phyloP scores from a whole-genome alignment of 2,888 invertebrate genomes.

The Cephus pulcher region DNA sequence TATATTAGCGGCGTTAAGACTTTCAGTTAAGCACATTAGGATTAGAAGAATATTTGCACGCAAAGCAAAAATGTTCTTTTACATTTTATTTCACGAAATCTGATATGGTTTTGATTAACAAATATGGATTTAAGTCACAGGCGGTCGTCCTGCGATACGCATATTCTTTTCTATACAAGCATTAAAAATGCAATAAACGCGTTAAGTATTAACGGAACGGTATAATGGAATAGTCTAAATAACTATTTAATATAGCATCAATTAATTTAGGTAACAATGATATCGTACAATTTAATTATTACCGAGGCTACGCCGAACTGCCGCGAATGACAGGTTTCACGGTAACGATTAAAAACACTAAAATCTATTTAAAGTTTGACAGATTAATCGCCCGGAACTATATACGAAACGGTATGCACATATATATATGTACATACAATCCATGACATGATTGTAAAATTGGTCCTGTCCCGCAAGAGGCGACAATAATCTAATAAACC shows the following conservation, averaged over 20 bases:
- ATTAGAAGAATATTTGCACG: neutral
- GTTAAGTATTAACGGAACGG: neutral
- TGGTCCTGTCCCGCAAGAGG: neutral
- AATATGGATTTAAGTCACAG: neutral
- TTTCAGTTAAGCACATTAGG: neutral
- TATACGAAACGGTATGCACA: neutral
- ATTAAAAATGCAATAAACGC: neutral
- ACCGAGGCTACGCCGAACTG: neutral
- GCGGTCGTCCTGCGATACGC: neutral
- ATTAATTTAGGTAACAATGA: neutral
- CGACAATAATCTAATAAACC: neutral
- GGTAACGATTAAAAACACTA: neutral
- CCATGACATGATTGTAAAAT: neutral
- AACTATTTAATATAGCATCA: neutral
- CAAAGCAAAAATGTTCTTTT: neutral
- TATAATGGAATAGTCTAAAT: neutral
- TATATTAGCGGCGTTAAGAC: neutral
- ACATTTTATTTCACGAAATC: neutral
- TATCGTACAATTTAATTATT: neutral
- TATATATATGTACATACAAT: neutral
- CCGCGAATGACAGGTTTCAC: neutral
- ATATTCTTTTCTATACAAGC: neutral
- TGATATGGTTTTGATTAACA: neutral
- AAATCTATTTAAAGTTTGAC: neutral
- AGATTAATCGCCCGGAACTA: neutral